These are phyloP conservation scores for Microcebus jonahi DNA, from an alignment of 2,113 vertebrate species.

Conservation along the genomic window DNA sequence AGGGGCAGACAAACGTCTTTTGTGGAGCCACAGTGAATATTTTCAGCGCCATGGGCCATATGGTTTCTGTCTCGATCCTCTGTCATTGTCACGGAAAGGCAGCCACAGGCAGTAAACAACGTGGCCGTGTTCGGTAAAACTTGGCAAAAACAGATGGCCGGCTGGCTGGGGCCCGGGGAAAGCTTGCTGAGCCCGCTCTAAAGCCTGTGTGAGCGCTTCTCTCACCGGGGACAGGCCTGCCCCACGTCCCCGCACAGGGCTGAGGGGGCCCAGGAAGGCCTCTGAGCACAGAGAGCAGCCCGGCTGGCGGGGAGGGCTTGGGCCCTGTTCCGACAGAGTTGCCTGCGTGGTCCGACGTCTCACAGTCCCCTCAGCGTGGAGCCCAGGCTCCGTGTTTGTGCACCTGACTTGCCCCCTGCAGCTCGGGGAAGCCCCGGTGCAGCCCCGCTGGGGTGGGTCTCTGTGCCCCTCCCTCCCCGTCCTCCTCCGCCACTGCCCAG, in stretches of 20 bases:
- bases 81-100: neutral
- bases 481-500: neutral
- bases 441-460: too few relatives aligned
- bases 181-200: neutral
- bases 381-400: neutral
- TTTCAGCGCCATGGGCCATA: neutral
- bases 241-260: too few relatives aligned
- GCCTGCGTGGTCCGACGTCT: neutral
- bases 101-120: neutral
- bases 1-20: neutral
- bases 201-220: neutral
- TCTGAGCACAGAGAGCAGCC: neutral
- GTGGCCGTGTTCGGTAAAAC: neutral
- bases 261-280: neutral
- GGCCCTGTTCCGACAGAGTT: neutral
- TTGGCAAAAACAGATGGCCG: neutral
- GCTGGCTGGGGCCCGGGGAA: neutral
- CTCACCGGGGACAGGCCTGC: neutral
- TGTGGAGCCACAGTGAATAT: neutral
- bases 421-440: neutral
- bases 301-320: rapidly evolving
- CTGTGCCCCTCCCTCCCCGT: neutral
- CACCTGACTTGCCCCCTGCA: neutral
- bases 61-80: neutral
- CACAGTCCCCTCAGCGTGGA: neutral